phyloP scores from a whole-genome alignment of 2,888 invertebrate species.

The Lepetodrilus schrolli region DNA sequence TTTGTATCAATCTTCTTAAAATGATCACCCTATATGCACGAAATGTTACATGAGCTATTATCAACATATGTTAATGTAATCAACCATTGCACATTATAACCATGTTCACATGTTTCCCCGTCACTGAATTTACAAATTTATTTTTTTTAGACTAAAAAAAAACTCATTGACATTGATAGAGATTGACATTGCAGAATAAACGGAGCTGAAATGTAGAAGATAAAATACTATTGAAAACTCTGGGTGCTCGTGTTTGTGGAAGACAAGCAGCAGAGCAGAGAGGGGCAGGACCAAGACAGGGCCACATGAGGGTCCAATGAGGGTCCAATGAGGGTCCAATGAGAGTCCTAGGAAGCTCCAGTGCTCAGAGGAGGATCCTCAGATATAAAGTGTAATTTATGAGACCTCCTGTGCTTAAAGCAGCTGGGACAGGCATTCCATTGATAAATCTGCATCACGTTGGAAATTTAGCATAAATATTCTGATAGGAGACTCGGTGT shows the following conservation, averaged over 20 bases:
- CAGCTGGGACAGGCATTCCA: constrained; percentile 23
- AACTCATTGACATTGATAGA: too few relatives aligned
- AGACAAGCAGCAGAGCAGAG: too few relatives aligned
- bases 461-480: not conserved
- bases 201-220: too few relatives aligned
- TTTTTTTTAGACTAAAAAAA: too few relatives aligned
- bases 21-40: not conserved
- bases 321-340: too few relatives aligned
- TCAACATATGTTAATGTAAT: constrained; percentile 4
- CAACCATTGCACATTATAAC: not conserved
- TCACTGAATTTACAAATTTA: too few relatives aligned
- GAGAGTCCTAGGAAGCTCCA: too few relatives aligned
- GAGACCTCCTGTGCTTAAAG: constrained; percentile 7
- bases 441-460: constrained; percentile 3
- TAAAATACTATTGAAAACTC: too few relatives aligned
- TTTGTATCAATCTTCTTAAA: not conserved
- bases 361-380: too few relatives aligned
- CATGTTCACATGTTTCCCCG: not conserved
- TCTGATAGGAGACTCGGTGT: not conserved
- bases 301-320: not conserved
- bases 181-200: too few relatives aligned
- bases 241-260: too few relatives aligned
- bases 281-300: not conserved
- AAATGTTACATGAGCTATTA: not conserved
- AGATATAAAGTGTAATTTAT: constrained; percentile 16